Evolutionary conservation across 2,888 invertebrate species (phyloP).

Genomic region (Glyphotaelius pellucidus): DNA sequence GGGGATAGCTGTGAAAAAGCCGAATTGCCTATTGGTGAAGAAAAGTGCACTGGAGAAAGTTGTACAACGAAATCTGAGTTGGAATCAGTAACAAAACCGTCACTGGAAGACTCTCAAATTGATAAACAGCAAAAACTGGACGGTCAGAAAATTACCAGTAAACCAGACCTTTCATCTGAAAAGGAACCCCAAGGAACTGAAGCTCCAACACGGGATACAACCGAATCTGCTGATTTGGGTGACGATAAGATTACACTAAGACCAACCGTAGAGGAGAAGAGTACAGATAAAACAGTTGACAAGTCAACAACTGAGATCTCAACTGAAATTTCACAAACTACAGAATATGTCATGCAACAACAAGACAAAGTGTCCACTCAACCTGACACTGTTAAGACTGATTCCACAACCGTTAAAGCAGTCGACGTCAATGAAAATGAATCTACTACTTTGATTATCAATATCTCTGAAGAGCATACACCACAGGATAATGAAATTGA

Average conservation of each 20-base stretch:
- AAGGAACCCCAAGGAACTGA: background rate
- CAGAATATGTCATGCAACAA: conserved; percentile 42
- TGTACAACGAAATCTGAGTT: conserved; percentile 53
- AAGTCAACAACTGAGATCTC: background rate
- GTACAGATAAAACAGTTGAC: background rate
- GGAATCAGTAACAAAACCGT: background rate
- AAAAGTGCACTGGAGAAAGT: conserved; percentile 54
- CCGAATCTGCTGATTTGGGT: background rate
- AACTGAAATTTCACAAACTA: conserved; percentile 41
- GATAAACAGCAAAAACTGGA: background rate
- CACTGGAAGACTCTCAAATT: background rate
- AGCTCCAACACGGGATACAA: background rate
- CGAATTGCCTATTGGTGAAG: background rate
- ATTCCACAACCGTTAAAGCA: background rate
- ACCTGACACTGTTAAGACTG: conserved; percentile 50
- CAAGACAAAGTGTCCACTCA: conserved; percentile 48
- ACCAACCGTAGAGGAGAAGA: conserved; percentile 5
- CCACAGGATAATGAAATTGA: conserved; percentile 6
- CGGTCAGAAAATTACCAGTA: background rate
- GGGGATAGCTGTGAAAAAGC: background rate
- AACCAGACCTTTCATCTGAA: background rate
- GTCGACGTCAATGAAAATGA: background rate
- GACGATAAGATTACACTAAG: conserved; percentile 13
- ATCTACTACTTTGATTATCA: background rate
- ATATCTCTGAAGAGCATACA: conserved; percentile 16